A percentile compares a stretch with the other conserved stretches of the same genome.
These are phyloP conservation scores for Esox masquinongy DNA, from an alignment of 2,797 vertebrate species.

Conservation along the genomic window DNA sequence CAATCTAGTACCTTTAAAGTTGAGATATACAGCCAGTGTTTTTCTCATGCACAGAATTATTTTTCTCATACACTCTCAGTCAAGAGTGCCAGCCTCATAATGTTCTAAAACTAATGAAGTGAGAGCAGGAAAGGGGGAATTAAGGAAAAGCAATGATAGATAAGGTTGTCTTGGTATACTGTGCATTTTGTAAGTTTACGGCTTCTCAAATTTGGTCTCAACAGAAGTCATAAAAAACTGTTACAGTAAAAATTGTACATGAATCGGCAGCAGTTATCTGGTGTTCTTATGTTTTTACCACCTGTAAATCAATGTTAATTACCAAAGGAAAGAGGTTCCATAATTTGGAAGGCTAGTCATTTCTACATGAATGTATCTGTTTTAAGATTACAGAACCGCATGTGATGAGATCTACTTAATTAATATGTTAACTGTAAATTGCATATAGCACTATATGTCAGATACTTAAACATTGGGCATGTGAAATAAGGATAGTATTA, in stretches of 20 bases:
- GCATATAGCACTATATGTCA: constrained; percentile 13
- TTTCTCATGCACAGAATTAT: constrained; percentile 21
- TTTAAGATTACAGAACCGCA: neutral
- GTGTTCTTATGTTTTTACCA: neutral
- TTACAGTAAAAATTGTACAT: neutral
- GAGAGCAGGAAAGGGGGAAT: constrained; percentile 42
- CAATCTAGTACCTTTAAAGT: constrained; percentile 37
- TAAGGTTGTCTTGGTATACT: constrained; percentile 16
- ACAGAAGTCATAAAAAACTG: neutral
- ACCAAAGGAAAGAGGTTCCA: neutral
- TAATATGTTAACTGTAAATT: constrained; percentile 19
- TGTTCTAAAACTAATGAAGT: constrained; percentile 65
- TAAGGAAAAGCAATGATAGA: constrained; percentile 27
- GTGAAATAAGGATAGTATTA: neutral
- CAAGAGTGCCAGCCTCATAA: constrained; percentile 52
- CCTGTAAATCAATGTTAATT: constrained; percentile 11
- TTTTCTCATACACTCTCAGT: constrained; percentile 43
- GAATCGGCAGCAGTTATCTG: constrained; percentile 6
- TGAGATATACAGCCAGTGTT: constrained; percentile 43
- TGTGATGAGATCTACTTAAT: neutral
- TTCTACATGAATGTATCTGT: neutral
- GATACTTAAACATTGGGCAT: neutral
- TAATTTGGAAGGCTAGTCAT: neutral
- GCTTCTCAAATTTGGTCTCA: neutral
- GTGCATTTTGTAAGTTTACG: constrained; percentile 30